Evolutionary conservation across 1,140 invertebrate genomes (phyloP), one percentile per base, ranked within the genome.

Genomic region (Oryctes rhinoceros): DNA sequence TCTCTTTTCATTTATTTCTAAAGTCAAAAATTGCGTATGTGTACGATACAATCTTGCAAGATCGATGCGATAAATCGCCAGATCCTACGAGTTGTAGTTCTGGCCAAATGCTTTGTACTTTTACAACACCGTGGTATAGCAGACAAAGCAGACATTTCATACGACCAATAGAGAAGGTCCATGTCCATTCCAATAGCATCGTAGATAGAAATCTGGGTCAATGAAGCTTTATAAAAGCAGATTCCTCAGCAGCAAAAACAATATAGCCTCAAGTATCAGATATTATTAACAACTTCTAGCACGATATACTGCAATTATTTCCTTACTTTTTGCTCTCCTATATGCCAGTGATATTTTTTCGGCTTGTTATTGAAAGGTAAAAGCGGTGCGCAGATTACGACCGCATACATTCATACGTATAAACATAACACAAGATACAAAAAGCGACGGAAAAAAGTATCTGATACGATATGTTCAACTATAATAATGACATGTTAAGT

Each of bases 291-390:
- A 49, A 49, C 75, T 76, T 47, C 15, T 76, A 49, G 75, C 75
- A 76, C 47, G 75, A 76, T 76, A 76, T 76, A 76, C 75, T 44
- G 75, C 75, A 76, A 76, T 76, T 76, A 76, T 76, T 76, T 76
- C 75, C 47, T 76, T 76, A 24, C 48, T 76, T 76, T 76, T 76
- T 71, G 20, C 44, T 76, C 13, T 44, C 2, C 1, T 5, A 24
- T 47, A 76, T 76, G 37, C 75, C 75, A 18, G 35, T 49, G 37
- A 49, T 44, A 47, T 48, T 76, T 76, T 44, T 76, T 76, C 65
- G 20, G 18, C 65, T 71, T 71, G 65, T 71, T 71, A 35, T 71
- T 71, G 65, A 71, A 71, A 71, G 65, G 65, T 24, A 71, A 71
- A 71, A 71, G 65, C 24, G 10, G 65, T 9, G 65, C 13, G 18